Evolutionary conservation across 2,113 vertebrate species (phyloP).

Genomic region (Protobothrops mucrosquamatus): DNA sequence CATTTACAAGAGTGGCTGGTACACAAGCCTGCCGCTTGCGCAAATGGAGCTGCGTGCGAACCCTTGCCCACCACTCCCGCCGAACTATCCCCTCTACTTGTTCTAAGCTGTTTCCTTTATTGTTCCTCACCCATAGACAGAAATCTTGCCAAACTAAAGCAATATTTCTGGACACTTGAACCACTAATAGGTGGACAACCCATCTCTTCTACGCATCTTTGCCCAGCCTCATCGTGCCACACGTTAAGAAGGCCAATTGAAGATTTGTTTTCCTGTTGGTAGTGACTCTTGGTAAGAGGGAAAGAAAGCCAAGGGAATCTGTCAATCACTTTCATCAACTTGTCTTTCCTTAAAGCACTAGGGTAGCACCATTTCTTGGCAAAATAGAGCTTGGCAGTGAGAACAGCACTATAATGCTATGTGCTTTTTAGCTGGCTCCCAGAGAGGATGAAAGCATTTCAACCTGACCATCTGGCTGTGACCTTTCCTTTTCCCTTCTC

Average conservation of each 20-base stretch:
- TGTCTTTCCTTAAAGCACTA: not conserved
- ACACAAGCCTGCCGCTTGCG: too few relatives aligned
- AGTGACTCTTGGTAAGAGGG: not conserved
- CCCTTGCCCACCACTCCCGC: accelerated
- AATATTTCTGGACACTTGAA: not conserved
- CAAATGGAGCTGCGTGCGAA: too few relatives aligned
- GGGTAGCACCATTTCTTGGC: not conserved
- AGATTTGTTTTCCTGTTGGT: not conserved
- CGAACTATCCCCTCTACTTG: too few relatives aligned
- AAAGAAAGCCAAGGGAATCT: not conserved
- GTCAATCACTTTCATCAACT: not conserved
- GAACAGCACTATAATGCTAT: not conserved
- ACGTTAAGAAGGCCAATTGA: not conserved
- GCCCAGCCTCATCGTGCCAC: not conserved
- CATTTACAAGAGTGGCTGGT: too few relatives aligned
- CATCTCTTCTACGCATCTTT: not conserved
- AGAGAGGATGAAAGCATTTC: not conserved
- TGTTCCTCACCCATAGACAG: too few relatives aligned
- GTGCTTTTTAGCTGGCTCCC: not conserved
- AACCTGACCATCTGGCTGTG: not conserved
- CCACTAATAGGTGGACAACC: not conserved
- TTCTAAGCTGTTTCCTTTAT: too few relatives aligned
- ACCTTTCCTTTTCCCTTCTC: not conserved
- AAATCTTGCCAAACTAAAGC: not conserved
- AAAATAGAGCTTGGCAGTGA: not conserved